Percentiles rank a stretch among this genome's conserved stretches.
These are phyloP conservation scores for Eupeodes luniger DNA, from an alignment of 2,888 invertebrate species.

Conservation along the genomic window DNA sequence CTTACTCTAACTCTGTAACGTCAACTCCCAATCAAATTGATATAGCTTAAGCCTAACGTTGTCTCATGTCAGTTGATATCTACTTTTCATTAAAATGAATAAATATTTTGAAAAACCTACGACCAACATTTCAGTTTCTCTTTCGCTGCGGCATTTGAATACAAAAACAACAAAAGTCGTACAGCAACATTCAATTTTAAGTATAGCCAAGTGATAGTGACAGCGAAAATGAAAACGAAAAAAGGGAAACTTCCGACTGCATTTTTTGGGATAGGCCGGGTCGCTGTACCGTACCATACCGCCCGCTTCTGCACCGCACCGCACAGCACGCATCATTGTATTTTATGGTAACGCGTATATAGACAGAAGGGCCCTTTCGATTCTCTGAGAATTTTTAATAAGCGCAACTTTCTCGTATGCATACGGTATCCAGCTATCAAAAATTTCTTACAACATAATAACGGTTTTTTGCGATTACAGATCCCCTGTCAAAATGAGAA, in stretches of 20 bases:
- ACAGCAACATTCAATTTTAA: not conserved
- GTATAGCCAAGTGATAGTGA: slow-evolving; percentile 15
- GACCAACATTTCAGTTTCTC: slow-evolving; percentile 62
- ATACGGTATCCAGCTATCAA: not conserved
- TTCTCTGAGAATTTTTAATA: slow-evolving; percentile 39
- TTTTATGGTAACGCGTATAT: not conserved
- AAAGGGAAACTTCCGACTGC: slow-evolving; percentile 71
- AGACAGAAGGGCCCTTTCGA: not conserved
- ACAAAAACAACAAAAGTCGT: slow-evolving; percentile 50
- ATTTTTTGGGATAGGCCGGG: slow-evolving; percentile 51
- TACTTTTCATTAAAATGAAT: slow-evolving; percentile 6
- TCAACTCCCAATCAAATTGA: slow-evolving; percentile 18
- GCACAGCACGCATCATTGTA: not conserved
- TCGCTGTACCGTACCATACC: too few species aligned
- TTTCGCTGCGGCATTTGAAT: slow-evolving; percentile 73
- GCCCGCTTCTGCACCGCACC: too few species aligned
- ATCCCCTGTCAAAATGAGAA: slow-evolving; percentile 63
- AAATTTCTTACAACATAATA: slow-evolving; percentile 70
- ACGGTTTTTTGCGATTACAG: slow-evolving; percentile 42
- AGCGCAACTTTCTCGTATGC: slow-evolving; percentile 66
- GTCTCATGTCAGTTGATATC: slow-evolving; percentile 51
- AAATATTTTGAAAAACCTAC: slow-evolving; percentile 26
- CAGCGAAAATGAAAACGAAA: slow-evolving; percentile 36
- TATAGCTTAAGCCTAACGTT: not conserved
- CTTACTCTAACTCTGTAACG: not conserved